phyloP scores from a whole-genome alignment of 2,888 invertebrate species.

The Leptopilina myrica region DNA sequence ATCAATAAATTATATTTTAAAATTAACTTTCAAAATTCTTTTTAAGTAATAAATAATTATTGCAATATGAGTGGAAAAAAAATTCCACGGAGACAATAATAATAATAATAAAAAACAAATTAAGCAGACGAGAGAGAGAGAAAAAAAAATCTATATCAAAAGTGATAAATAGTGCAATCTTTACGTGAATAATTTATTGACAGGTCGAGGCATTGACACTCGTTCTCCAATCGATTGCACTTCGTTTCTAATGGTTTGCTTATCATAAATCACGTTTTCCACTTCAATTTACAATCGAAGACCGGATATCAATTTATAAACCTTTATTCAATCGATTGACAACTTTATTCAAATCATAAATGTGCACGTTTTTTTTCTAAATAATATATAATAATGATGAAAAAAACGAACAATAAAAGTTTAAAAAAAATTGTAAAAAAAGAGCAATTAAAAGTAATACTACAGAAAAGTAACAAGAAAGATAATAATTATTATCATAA shows the following conservation, averaged over 20 bases:
- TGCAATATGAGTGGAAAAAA: no score
- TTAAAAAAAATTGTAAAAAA: background rate
- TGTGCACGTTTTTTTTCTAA: background rate
- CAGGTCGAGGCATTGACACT: slow-evolving; percentile 37
- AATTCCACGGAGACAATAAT: no score
- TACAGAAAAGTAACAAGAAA: no score
- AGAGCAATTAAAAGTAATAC: no score
- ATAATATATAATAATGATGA: background rate
- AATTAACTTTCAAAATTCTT: no score
- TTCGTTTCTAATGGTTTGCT: slow-evolving; percentile 31
- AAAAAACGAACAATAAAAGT: background rate
- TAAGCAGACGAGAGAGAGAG: background rate
- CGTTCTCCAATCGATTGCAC: slow-evolving; percentile 35
- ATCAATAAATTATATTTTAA: no score
- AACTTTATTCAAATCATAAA: background rate
- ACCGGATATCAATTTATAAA: slow-evolving; percentile 29
- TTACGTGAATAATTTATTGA: background rate
- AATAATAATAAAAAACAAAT: background rate
- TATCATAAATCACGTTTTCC: slow-evolving; percentile 19
- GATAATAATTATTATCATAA: no score
- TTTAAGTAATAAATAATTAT: no score
- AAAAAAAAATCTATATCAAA: background rate
- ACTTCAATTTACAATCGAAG: slow-evolving; percentile 2
- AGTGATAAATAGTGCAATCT: slow-evolving; percentile 28
- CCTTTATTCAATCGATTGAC: background rate